Percentiles rank a stretch among this genome's conserved stretches.
Conservation (phyloP, 1,140 invertebrate genomes). For the Drosophila chauvacae region DNA sequence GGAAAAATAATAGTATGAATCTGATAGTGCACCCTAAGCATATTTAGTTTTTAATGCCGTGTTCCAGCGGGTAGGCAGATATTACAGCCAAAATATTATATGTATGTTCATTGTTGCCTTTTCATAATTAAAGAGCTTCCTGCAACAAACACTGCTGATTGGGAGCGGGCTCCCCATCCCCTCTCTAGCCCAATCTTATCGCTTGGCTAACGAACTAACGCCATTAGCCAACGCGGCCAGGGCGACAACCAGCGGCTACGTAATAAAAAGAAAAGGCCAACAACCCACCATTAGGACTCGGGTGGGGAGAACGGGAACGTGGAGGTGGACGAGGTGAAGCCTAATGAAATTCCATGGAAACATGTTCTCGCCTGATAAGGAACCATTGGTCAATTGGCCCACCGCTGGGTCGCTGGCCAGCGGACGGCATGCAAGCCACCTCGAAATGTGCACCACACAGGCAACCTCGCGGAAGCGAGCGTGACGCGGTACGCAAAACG, state of each 20-base stretch:
- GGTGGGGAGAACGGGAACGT: not conserved
- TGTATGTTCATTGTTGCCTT: slow-evolving; percentile 12
- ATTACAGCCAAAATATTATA: not conserved
- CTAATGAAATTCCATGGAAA: slow-evolving; percentile 83
- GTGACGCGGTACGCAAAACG: slow-evolving; percentile 57
- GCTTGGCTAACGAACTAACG: slow-evolving; percentile 79
- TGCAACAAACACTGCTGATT: slow-evolving; percentile 38
- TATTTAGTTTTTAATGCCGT: not conserved
- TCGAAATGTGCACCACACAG: slow-evolving; percentile 77
- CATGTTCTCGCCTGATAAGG: slow-evolving; percentile 84
- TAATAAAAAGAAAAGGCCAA: slow-evolving; percentile 68
- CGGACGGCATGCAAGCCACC: slow-evolving; percentile 57
- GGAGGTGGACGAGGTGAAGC: slow-evolving; percentile 38
- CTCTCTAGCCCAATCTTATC: slow-evolving; percentile 64
- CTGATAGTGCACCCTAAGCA: not conserved
- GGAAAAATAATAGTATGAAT: not conserved
- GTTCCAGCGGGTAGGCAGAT: not conserved
- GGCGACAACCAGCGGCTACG: slow-evolving; percentile 57
- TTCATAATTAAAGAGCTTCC: slow-evolving; percentile 49
- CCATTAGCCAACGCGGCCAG: slow-evolving; percentile 66
- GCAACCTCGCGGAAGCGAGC: slow-evolving; percentile 72
- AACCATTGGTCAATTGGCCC: slow-evolving; percentile 77
- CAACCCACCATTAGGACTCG: slow-evolving; percentile 61
- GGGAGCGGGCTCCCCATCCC: slow-evolving; percentile 5
- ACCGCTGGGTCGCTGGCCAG: slow-evolving; percentile 10